Percentiles rank a stretch among this genome's conserved stretches.
phyloP scores from a whole-genome alignment of 2,113 vertebrate species.

The Oreocharis arfaki region DNA sequence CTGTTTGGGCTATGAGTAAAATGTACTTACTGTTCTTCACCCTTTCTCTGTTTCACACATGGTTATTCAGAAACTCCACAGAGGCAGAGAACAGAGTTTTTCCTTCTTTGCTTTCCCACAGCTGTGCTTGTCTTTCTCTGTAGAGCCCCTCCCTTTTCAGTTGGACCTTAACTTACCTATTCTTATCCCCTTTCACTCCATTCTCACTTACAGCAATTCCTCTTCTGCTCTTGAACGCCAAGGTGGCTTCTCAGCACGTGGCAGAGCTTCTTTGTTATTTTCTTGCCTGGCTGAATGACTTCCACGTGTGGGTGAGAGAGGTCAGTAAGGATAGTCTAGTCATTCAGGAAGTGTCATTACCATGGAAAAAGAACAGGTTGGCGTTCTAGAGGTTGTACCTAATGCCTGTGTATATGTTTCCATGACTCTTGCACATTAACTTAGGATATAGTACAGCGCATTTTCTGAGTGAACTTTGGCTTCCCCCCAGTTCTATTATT shows the following conservation, averaged over 20 bases:
- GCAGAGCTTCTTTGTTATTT: background rate
- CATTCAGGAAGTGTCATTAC: background rate
- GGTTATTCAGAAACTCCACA: background rate
- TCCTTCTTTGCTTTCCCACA: background rate
- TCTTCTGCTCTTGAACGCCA: background rate
- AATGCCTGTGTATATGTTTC: background rate
- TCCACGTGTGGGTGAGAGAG: background rate
- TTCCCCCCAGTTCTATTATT: background rate
- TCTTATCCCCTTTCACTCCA: background rate
- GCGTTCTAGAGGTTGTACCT: background rate
- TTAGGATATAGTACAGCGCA: rapidly evolving
- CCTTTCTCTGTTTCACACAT: background rate
- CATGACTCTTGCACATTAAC: background rate
- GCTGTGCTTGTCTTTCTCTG: background rate
- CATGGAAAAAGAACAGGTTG: background rate
- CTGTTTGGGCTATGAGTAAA: background rate
- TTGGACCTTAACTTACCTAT: background rate
- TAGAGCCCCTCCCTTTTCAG: background rate
- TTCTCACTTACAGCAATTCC: background rate
- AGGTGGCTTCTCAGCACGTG: background rate
- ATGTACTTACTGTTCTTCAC: background rate
- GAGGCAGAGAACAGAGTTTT: background rate
- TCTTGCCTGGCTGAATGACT: background rate
- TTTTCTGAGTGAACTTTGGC: background rate
- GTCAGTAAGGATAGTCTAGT: background rate